Base-by-base conservation (phyloP, 1,140 invertebrate genomes). In the Riptortus pedestris region DNA sequence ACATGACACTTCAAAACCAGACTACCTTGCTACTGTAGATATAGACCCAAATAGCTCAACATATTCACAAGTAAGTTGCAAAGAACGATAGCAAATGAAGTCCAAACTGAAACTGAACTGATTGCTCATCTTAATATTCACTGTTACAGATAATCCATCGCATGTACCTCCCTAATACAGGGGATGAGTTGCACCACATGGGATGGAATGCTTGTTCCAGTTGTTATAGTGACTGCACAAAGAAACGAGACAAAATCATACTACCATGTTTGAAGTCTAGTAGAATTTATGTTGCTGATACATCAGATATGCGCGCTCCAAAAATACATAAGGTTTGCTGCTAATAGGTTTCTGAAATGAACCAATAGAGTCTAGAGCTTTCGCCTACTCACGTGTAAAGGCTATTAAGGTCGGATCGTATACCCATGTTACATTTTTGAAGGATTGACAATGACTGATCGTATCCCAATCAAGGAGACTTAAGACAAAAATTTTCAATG, bases 191-290 rank as follows among this genome's bases (percentile, higher is more conserved):
- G 0, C 95, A 98, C 73, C 95, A 98, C 73, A 87, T 84, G 18
- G 95, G 94, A 0, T 98, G 94, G 94, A 98, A 98, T 72, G 83
- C 91, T 9, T 98, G 95, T 73, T 93, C 91, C 67, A 94, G 91
- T 75, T 96, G 93, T 73, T 79, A 85, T 73, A 78, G 79, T 51
- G 83, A 85, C 67, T 70, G 77, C 0, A 76, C 79, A 0, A 79
- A 83, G 12, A 83, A 82, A 64, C 76, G 93, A 29, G 81, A 92
- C 71, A 83, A 86, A 26, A 72, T 98, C 16, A 82, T 98, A 11
- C 71, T 97, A 27, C 94, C 95, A 0, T 80, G 83, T 63, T 72
- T 98, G 0, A 82, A 85, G 67, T 92, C 89, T 3, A 84, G 89
- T 71, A 82, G 91, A 51, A 81, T 98, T 48, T 96, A 96, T 71